Conservation (phyloP, 2,797 vertebrate genomes). For the Aphelocoma californica region DNA sequence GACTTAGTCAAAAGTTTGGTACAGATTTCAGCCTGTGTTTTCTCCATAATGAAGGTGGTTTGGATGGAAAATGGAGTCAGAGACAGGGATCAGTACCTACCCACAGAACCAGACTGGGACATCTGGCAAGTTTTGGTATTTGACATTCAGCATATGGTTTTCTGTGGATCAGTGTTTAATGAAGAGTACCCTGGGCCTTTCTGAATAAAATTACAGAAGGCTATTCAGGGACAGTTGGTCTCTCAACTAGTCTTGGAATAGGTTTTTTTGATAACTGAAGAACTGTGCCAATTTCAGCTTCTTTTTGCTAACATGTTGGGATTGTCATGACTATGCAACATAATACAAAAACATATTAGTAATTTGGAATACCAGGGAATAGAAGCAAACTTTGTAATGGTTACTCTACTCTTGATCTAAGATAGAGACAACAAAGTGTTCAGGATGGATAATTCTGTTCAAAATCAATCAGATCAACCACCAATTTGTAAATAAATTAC, state of each 20-base stretch:
- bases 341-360: conserved; percentile 52
- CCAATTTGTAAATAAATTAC: conserved; percentile 31
- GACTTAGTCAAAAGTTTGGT: not conserved
- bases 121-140: not conserved
- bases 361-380: not conserved
- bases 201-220: not conserved
- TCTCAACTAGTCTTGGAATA: not conserved
- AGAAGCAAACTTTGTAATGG: conserved; percentile 23
- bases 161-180: not conserved
- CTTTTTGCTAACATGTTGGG: conserved; percentile 9
- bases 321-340: conserved; percentile 27
- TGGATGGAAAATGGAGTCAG: not conserved
- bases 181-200: not conserved
- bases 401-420: conserved; percentile 42
- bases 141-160: not conserved
- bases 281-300: not conserved
- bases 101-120: not conserved
- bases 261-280: not conserved
- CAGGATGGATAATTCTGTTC: conserved; percentile 46
- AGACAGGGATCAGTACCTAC: not conserved
- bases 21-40: not conserved
- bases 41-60: not conserved
- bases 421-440: conserved; percentile 48
- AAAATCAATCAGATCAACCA: conserved; percentile 49
- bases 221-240: not conserved